Evolutionary conservation across 2,797 vertebrate genomes (phyloP), one percentile per base, ranked within the genome.

Genomic region (Adrianichthys oophorus): DNA sequence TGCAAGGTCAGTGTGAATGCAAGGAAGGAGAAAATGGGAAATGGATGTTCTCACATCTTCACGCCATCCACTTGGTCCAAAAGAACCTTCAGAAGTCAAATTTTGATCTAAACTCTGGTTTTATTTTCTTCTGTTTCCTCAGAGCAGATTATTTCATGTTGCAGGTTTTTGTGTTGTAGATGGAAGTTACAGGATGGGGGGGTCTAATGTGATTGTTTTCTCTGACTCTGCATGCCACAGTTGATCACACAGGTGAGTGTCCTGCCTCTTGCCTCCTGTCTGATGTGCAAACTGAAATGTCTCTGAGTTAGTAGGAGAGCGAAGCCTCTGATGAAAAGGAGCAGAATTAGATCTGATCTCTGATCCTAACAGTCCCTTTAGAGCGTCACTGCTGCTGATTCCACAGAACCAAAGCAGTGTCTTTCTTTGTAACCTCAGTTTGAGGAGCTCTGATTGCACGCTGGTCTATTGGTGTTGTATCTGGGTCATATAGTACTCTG

Each of bases 171-270:
- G 32, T 32, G 32, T 32, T 32, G 15, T 70, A n/a, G 16, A 29
- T 41, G 47, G 47, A 21, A 17, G 52, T 17, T 54, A 52, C n/a
- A 48, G 62, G 62, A 41, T 46, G 65, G 76, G 70, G 76, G 64
- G 69, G 70, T 75, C 88, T 92, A 89, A 90, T 70, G 3, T 90
- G 60, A 90, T 66, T 77, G 85, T 86, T 81, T 89, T 62, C 90
- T 90, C 65, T 90, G 77, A 89, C 88, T 86, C 85, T 84, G 47
- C 89, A 92, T 91, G 90, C 90, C 88, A 86, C 90, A 91, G 89
- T 92, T 60, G 90, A 91, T 74, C 89, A 91, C 59, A 91, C 89
- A 46, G 90, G 90, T 91, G 79, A 91, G 90, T 91, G 83, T 71
- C 59, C 54, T 63, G 68, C 62, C 74, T 87, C 69, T 45, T 66